phyloP scores from a whole-genome alignment of 2,113 vertebrate species.

The Planiliza haematocheilus region DNA sequence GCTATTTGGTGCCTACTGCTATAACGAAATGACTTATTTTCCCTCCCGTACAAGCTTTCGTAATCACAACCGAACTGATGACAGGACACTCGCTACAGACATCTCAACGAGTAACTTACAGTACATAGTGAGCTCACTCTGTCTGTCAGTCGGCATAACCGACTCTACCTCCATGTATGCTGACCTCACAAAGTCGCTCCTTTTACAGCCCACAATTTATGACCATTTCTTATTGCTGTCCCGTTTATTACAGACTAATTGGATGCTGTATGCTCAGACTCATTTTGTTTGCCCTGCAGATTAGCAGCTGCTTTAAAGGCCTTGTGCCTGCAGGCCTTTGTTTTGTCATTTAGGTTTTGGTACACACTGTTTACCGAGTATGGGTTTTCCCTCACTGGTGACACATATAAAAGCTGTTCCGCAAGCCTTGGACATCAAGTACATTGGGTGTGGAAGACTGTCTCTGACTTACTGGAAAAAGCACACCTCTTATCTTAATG shows the following conservation, averaged over 20 bases:
- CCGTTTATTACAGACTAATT: conserved; percentile 69
- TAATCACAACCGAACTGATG: background rate
- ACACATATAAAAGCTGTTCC: conserved; percentile 41
- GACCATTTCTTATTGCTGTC: conserved; percentile 59
- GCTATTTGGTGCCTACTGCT: too few relatives aligned
- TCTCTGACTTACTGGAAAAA: conserved; percentile 48
- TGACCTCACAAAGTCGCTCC: conserved; percentile 11
- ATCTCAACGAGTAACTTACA: conserved; percentile 10
- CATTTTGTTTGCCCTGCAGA: conserved; percentile 61
- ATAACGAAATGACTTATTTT: too few relatives aligned
- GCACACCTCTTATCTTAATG: conserved; percentile 44
- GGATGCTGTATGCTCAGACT: conserved; percentile 52
- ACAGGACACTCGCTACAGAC: conserved; percentile 6
- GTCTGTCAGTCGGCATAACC: conserved; percentile 17
- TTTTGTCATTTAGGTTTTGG: conserved; percentile 19
- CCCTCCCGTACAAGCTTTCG: too few relatives aligned
- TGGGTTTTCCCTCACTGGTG: conserved; percentile 37
- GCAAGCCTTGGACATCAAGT: conserved; percentile 31
- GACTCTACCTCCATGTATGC: conserved; percentile 9
- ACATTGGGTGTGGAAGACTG: conserved; percentile 61
- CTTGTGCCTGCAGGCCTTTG: background rate
- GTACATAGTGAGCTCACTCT: conserved; percentile 5
- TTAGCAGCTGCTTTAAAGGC: conserved; percentile 48
- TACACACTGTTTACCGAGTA: conserved; percentile 11
- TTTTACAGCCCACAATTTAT: conserved; percentile 62